Evolutionary conservation across 2,113 vertebrate species (phyloP), one percentile per base, ranked within the genome.

Genomic region (Ancistrus triradiatus): DNA sequence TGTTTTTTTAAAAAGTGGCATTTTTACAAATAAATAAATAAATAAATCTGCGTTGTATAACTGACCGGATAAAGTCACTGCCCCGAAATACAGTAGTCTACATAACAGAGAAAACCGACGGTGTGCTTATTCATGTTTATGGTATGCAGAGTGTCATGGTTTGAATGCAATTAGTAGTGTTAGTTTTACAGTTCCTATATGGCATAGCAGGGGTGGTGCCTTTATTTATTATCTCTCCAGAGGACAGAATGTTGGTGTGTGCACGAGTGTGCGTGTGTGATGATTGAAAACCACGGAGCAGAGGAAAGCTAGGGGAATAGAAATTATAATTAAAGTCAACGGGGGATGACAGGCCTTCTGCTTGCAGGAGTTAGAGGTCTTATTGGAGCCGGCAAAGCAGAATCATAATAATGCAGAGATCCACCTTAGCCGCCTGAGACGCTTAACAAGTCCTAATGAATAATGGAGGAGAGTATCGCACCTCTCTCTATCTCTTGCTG

Each of bases 281-380:
- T 72, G 69, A 73, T 66, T 73, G 70, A 68, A 68, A 68, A 68
- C 47, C 70, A 73, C 60, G 68, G 66, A 68, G 70, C 59, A 55
- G 70, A 49, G 51, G 48, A 68, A 73, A 73, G 70, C 70, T 58
- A 47, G 37, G 65, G 65, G 70, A 68, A 68, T 73, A 73, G 70
- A 73, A 73, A 73, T 73, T 59, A 68, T 73, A 73, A 73, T 73
- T 73, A 73, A 73, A 73, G 70, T 73, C 65, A 73, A 68, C 59
- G 65, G 66, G 70, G 66, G 70, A 73, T 73, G 70, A 68, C 70
- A 73, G 66, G 70, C 70, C 70, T 73, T 68, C 66, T 68, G 70
- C 70, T 72, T 56, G 63, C 70, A 42, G 70, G 70, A 67, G 70
- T 73, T 68, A 68, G 66, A 73, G 70, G 70, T 73, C 70, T 68